Evolutionary conservation across 2,888 invertebrate genomes (phyloP).

Genomic region (Hyalella azteca): DNA sequence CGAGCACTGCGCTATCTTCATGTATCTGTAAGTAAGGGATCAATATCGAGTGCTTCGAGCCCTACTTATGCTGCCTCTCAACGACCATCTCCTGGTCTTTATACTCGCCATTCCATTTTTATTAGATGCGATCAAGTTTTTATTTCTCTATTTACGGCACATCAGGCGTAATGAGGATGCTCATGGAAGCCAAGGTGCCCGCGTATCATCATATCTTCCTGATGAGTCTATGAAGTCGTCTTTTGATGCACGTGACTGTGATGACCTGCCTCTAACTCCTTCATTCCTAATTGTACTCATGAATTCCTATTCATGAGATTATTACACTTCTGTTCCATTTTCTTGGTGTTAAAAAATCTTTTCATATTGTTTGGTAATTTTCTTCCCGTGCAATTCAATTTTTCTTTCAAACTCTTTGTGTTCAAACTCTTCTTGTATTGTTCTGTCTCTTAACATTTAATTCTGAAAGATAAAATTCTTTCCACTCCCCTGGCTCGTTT

Average conservation of each 20-base stretch:
- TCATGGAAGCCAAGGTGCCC: neutral
- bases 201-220: neutral
- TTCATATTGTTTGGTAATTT: neutral
- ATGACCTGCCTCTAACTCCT: neutral
- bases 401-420: neutral
- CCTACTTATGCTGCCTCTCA: neutral
- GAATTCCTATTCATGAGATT: neutral
- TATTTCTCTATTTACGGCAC: neutral
- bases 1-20: neutral
- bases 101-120: neutral
- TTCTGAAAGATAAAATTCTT: neutral
- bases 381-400: neutral
- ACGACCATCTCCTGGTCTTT: neutral
- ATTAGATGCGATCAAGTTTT: neutral
- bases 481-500: neutral
- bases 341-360: neutral
- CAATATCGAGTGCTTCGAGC: constrained; percentile 1
- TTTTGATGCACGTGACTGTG: neutral
- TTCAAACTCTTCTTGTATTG: neutral
- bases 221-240: neutral
- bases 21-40: neutral
- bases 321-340: neutral
- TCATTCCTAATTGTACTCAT: neutral
- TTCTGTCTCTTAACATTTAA: neutral
- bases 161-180: neutral